Evolutionary conservation across 2,113 vertebrate genomes (phyloP).

Genomic region (Acrocephalus kingi): DNA sequence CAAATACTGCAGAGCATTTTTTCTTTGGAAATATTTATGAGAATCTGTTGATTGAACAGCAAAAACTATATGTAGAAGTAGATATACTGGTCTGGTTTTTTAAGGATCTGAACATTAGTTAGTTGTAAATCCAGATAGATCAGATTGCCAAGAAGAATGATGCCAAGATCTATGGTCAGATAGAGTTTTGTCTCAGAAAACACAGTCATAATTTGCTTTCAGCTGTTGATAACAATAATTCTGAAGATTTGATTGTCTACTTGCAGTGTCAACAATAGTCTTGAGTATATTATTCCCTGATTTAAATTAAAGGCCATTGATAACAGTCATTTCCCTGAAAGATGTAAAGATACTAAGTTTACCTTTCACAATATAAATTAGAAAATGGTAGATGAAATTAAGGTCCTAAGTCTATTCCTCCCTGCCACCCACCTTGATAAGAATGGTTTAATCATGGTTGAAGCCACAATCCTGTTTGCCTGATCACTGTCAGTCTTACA

Average conservation of each 20-base stretch:
- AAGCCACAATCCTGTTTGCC: not conserved
- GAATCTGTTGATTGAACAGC: not conserved
- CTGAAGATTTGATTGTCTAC: not conserved
- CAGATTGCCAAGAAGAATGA: not conserved
- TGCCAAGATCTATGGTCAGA: too few relatives aligned
- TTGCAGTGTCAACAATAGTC: not conserved
- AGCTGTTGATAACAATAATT: not conserved
- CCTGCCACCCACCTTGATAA: rapidly evolving
- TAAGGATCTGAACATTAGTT: not conserved
- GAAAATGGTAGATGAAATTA: not conserved
- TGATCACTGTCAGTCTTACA: not conserved
- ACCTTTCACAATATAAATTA: not conserved
- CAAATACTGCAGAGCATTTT: not conserved
- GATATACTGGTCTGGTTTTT: not conserved
- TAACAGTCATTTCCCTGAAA: not conserved
- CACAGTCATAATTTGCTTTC: not conserved
- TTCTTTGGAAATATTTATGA: not conserved
- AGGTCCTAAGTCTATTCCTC: not conserved
- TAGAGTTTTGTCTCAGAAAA: not conserved
- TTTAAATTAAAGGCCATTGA: not conserved
- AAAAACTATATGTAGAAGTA: not conserved
- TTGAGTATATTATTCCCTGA: not conserved
- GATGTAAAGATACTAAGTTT: not conserved
- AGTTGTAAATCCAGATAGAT: not conserved
- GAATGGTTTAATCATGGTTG: not conserved